Evolutionary conservation across 2,888 invertebrate species (phyloP), one percentile per base, ranked within the genome.

Genomic region (Mythimna ferrago): DNA sequence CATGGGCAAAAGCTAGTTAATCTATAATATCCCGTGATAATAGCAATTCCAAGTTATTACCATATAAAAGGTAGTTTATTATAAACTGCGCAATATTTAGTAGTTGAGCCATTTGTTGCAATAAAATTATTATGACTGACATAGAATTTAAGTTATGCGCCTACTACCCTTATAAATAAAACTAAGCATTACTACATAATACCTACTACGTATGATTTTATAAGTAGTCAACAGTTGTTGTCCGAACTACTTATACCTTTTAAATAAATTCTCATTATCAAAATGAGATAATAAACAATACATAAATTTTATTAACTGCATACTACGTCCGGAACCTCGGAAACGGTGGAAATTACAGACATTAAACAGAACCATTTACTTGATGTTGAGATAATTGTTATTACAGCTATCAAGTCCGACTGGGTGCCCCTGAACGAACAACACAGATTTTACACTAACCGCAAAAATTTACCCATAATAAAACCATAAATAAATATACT

Each of bases 341-440:
- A 68, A 41, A 16, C 9, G 11, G 26, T 62, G 48, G 44, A 64
- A 64, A 78, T 75, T 60, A 61, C 63, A 21, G 51, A 35, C 51
- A 69, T 44, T 56, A 69, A 69, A 77, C 70, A 70, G 53, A 74
- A 71, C 57, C 75, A 66, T 76, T 76, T 14, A 76, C 70, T 63
- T 2, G 26, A 67, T 64, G 53, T 66, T 78, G 61, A 73, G 66
- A 58, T 82, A 78, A 85, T 78, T 84, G 76, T 71, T 71, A 79
- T 77, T 63, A 56, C 68, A 32, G 48, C 71, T 77, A 75, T 75
- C 71, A 72, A 80, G 71, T 75, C 69, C 60, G 74, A 76, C 58
- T 66, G 79, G 68, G 26, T 80, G 85, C 71, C 85, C 72, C 66
- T 83, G 79, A 83, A 58, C 26, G 14, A 19, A 68, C 54, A 66